Evolutionary conservation across 2,113 vertebrate genomes (phyloP).

Genomic region (Pachypanchax playfairii): DNA sequence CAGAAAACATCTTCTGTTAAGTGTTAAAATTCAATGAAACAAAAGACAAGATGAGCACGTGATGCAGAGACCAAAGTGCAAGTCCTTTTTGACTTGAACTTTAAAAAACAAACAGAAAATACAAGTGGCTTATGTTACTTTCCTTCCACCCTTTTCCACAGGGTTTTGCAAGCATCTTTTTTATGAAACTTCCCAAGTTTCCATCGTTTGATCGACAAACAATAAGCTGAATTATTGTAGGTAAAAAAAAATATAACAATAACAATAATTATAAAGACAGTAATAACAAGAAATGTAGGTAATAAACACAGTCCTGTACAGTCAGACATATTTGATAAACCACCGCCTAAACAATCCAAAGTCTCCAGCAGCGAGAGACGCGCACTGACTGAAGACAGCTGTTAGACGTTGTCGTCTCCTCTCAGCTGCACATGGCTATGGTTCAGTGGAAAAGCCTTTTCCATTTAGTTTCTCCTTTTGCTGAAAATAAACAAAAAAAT

Average conservation of each 20-base stretch:
- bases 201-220: conserved; percentile 83
- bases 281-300: conserved; percentile 78
- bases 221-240: conserved; percentile 82
- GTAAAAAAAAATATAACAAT: conserved; percentile 76
- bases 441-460: conserved; percentile 83
- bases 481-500: conserved; percentile 1
- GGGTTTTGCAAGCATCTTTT: conserved; percentile 62
- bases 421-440: conserved; percentile 86
- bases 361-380: conserved; percentile 81
- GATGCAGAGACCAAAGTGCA: conserved; percentile 64
- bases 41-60: conserved; percentile 57
- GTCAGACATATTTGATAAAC: conserved; percentile 66
- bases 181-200: conserved; percentile 72
- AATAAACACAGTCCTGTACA: conserved; percentile 81
- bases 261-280: conserved; percentile 73
- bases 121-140: conserved; percentile 73
- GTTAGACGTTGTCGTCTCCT: conserved; percentile 73
- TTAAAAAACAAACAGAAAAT: conserved; percentile 53
- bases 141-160: conserved; percentile 61
- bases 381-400: conserved; percentile 71
- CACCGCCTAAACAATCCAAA: conserved; percentile 75
- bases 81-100: conserved; percentile 62
- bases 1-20: conserved; percentile 68
- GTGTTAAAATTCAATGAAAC: conserved; percentile 71
- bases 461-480: conserved; percentile 78